Base-by-base conservation (phyloP, 2,888 invertebrate genomes). In the Ectropis crepuscularia region DNA sequence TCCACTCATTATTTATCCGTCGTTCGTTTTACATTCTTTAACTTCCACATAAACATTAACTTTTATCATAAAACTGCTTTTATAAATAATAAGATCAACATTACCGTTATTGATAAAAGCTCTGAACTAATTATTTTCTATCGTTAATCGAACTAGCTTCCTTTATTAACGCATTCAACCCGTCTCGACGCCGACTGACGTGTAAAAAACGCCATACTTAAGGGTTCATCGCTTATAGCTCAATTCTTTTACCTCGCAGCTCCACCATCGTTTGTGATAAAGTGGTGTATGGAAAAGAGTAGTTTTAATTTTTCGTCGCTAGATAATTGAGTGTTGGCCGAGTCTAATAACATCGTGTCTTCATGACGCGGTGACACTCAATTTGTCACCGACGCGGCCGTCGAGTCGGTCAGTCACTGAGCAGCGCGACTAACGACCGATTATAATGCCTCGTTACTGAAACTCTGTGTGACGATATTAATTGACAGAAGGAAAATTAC, bases 331-430 rank as follows among this genome's bases (percentile, higher is more conserved):
- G 16, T 28, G 4, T 28, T 1, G 16, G 4, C 16, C 16, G 16
- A 28, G 16, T 28, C 16, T 28, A 80, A 80, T 81, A 80, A 83
- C 81, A 69, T 72, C 75, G 76, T 75, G 68, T 74, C 68, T 53
- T 74, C 77, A 77, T 77, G 72, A 67, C 65, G 74, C 72, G 76
- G 73, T 82, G 88, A 88, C 88, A 88, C 82, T 78, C 83, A 85
- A 88, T 89, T 88, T 87, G 80, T 83, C 79, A 75, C 65, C 70
- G 80, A 39, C 38, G 16, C 16, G 12, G 43, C n/a, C 39, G 43
- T 38, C 12, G 39, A 47, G 11, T 47, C 43, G 42, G 47, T 57
- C 57, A 62, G 61, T 39, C 54, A 60, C 49, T 51, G 53, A 61
- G 53, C 51, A 55, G 61, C 57, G 39, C 49, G 38, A 47, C 62